Conservation (phyloP, 2,888 invertebrate genomes). For the Anaspis maculata region DNA sequence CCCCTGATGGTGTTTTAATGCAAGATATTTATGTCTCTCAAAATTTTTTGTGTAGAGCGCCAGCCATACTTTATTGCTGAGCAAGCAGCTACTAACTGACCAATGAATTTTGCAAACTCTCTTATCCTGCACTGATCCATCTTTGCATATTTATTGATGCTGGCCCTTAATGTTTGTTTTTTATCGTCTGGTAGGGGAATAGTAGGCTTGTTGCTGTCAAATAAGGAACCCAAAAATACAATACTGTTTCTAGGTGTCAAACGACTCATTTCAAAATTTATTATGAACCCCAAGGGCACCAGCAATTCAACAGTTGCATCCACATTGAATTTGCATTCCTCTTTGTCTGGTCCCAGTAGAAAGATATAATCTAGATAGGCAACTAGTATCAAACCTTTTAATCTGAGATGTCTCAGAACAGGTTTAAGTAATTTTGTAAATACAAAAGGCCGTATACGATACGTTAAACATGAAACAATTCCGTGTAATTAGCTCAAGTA, state of each 20-base stretch:
- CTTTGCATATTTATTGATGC: neutral
- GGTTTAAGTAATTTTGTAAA: conserved; percentile 5
- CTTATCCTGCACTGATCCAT: conserved; percentile 7
- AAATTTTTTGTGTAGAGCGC: conserved; percentile 15
- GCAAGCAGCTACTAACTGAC: conserved; percentile 10
- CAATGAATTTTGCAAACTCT: conserved; percentile 6
- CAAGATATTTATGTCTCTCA: conserved; percentile 11
- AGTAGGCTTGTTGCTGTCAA: neutral
- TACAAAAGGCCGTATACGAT: conserved; percentile 5
- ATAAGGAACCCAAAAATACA: conserved; percentile 3
- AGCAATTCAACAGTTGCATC: neutral
- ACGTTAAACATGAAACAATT: no score
- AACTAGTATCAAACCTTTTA: neutral
- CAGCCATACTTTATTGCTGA: conserved; percentile 15
- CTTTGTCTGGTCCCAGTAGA: neutral
- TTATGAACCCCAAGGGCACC: conserved; percentile 2
- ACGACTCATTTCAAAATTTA: conserved; percentile 1
- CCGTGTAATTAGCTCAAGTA: no score
- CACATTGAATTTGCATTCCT: neutral
- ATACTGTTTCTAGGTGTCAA: neutral
- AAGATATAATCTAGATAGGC: neutral
- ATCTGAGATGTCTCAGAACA: no score
- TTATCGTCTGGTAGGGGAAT: conserved; percentile 1
- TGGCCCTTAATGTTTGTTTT: no score
- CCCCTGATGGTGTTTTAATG: conserved; percentile 3